Conservation (phyloP, 2,113 vertebrate genomes). For the Pardalotus punctatus region DNA sequence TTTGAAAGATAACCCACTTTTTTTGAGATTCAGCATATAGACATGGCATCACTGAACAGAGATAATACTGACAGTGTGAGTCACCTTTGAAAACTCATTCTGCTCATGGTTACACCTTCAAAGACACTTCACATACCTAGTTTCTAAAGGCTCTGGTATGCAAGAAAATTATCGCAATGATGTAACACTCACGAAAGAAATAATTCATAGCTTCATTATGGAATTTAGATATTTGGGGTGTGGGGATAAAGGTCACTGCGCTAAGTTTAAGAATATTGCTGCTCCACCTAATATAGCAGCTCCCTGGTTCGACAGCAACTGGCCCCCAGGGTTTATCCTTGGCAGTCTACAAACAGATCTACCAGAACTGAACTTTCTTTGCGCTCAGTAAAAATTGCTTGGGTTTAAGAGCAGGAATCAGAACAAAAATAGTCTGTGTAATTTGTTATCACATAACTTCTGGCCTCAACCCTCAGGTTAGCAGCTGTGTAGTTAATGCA, state of each 20-base stretch:
- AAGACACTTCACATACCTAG: slow-evolving; percentile 19
- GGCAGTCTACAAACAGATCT: neutral
- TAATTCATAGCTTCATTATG: neutral
- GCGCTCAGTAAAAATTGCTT: neutral
- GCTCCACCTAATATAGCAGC: neutral
- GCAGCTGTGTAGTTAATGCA: neutral
- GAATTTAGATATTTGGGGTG: neutral
- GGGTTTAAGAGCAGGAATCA: neutral
- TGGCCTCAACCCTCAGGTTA: neutral
- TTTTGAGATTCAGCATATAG: neutral
- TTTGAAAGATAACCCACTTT: neutral
- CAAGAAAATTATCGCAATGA: neutral
- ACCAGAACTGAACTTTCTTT: neutral
- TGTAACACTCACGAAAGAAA: neutral
- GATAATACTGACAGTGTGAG: slow-evolving; percentile 67
- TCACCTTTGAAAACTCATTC: slow-evolving; percentile 42
- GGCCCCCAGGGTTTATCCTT: neutral
- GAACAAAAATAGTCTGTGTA: neutral
- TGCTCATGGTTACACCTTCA: slow-evolving; percentile 10
- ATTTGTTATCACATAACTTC: neutral
- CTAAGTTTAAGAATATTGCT: neutral
- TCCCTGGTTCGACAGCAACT: neutral
- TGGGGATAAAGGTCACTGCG: neutral
- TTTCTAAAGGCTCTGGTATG: slow-evolving; percentile 28
- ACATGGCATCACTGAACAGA: neutral